Evolutionary conservation across 1,140 invertebrate genomes (phyloP), one percentile per base, ranked within the genome.

Genomic region (Trachymyrmex cornetzi): DNA sequence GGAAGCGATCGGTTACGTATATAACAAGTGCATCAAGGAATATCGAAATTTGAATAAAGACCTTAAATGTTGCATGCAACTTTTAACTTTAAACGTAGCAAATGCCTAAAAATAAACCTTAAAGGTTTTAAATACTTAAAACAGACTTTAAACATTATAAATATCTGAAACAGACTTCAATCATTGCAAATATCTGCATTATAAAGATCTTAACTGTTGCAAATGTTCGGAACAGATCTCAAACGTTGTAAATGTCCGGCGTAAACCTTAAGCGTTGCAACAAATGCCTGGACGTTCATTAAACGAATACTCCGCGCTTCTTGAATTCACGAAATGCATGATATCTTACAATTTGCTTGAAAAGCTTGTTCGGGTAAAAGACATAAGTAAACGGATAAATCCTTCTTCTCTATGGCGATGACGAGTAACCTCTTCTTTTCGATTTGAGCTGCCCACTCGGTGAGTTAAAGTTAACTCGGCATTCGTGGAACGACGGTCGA

Each of bases 381-480:
- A 27, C 27, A 27, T 38, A 5, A 24, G 22, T 38, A 71, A 59
- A 72, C 44, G 5, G 7, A 44, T 24, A 48, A 48, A 16, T 59
- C 30, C 19, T 38, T 12, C 14, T 63, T 34, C 22, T 57, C 30
- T n/a, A 44, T 19, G 67, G 30, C 12, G n/a, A 59, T 72, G 50
- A 74, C 38, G 22, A 61, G 59, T 61, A 24, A 24, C 30, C 48
- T 72, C 16, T 59, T 48, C 34, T 74, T 84, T 75, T 38, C 69
- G 67, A 82, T 84, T 74, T 48, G 59, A 84, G 59, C 80, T 84
- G 30, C 55, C 80, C 69, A 84, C 69, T 84, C 80, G 69, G 72
- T 14, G 69, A 74, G 80, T 75, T 84, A 75, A 84, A 84, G 80
- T 84, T 84, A 84, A 84, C 80, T 74, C 80, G 80, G 69, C 69